Evolutionary conservation across 1,140 invertebrate genomes (phyloP), one percentile per base, ranked within the genome.

Genomic region (Zophobas atratus): DNA sequence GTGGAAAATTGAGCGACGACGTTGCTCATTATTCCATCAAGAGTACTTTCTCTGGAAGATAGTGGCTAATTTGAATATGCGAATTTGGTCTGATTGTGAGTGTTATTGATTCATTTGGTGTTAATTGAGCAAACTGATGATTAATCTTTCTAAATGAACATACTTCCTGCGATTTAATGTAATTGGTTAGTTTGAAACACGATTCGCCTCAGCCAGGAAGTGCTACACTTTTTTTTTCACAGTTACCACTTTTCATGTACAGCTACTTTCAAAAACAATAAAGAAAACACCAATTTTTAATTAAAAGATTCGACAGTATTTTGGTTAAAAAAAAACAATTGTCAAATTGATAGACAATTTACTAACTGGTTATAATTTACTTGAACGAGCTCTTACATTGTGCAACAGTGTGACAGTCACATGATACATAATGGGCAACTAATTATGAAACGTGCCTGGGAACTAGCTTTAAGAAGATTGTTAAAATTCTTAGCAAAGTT

Each of bases 391-490:
- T 41, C 20, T 51, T 8, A 63, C 33, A 41, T 63, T 63, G 39
- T 67, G 60, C 39, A 67, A 67, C 8, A 46, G 20, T 32, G 20
- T 20, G 49, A 51, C 49, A 51, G 6, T 51, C 6, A 43, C 34
- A 60, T 60, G 8, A 43, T 35, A 57, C 8, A 57, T 57, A 41
- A 63, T 41, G 38, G 35, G 55, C 39, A 67, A 41, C 33, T 43
- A 46, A 67, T 67, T 67, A 39, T 67, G 60, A 67, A 67, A 67
- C 39, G 3, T 1, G 38, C 39, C 8, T 67, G 60, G 43, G 60
- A 67, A 67, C 39, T 43, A 1, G 3, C 20, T 3, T 33, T 41
- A 67, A 43, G 43, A 43, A n/a, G n/a, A 43, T 43, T n/a, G 35
- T 67, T 67, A 41, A 67, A 67, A 67, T 67, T 38, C 36, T 63